Percentiles rank a stretch among this genome's conserved stretches.
Evolutionary conservation across 92 coral and sea anemone genomes (phyloP).

Genomic region (Palythoa caribaeorum): DNA sequence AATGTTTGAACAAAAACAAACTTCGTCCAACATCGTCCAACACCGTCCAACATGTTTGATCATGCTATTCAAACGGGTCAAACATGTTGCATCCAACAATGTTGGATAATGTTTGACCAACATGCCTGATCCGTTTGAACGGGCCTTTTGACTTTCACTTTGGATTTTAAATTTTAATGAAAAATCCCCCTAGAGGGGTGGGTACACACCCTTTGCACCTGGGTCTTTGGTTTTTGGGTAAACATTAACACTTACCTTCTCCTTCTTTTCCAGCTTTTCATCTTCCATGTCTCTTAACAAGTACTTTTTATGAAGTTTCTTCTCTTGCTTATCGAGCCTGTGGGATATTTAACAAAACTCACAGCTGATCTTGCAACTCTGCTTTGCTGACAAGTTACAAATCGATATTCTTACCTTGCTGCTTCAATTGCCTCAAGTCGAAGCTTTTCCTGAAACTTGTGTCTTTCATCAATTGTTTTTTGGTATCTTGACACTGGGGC

Average conservation of each 20-base stretch:
- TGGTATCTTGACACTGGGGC: constrained; percentile 89
- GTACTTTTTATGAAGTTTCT: constrained; percentile 84
- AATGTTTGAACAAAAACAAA: too few relatives aligned
- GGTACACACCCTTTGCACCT: too few relatives aligned
- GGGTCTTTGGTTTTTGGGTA: neutral
- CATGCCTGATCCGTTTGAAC: too few relatives aligned
- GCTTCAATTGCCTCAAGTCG: constrained; percentile 93
- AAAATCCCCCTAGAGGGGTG: too few relatives aligned
- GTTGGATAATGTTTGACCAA: too few relatives aligned
- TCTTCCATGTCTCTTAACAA: constrained; percentile 83
- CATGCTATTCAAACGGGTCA: too few relatives aligned
- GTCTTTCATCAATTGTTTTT: constrained; percentile 90
- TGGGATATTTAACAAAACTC: neutral
- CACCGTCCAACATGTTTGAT: too few relatives aligned
- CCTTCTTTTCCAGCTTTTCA: constrained; percentile 84
- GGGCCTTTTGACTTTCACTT: too few relatives aligned
- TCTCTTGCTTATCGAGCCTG: constrained; percentile 82
- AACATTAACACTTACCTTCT: constrained; percentile 58
- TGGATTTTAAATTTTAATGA: too few relatives aligned
- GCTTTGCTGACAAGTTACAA: neutral
- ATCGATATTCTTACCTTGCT: constrained; percentile 67
- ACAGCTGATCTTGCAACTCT: neutral
- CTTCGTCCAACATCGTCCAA: too few relatives aligned
- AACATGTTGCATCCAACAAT: too few relatives aligned
- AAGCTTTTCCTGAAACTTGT: constrained; percentile 91